Evolutionary conservation across 2,888 invertebrate genomes (phyloP), one percentile per base, ranked within the genome.

Genomic region (Drosophila leonis): DNA sequence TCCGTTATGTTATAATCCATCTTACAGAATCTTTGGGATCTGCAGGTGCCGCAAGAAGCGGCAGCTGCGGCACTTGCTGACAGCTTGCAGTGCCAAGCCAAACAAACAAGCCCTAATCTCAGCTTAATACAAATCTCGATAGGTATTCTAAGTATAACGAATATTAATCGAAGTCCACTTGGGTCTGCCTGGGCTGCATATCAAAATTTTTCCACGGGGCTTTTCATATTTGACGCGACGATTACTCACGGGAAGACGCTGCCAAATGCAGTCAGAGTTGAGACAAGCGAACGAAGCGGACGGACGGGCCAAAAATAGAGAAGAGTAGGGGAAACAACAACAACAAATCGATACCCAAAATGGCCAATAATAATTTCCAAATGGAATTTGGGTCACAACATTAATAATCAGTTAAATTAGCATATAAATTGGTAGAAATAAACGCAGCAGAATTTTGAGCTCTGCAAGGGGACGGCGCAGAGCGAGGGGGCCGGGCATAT

Each of bases 331-430:
- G 15, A 42, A 59, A 68, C 62, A 80, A 54, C 20, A 51, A 69
- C 29, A 51, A 57, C 42, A 71, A 89, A 78, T 78, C 82, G 72
- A 86, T 80, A 69, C 51, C 42, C 71, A 77, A 83, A 88, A 85
- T 80, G 83, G 85, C 88, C 79, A 87, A 90, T 90, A 89, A 87
- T 90, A 90, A 90, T 90, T 86, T 89, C 48, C 75, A 78, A 86
- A 71, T 72, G 92, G 92, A 85, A 92, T 91, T 91, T 91, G 82
- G 92, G 91, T 91, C 90, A 90, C 80, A 79, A 80, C 90, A 90
- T 91, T 91, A 90, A 90, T 91, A 91, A 91, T 91, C 92, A 84
- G 85, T 82, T 79, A 88, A 87, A 91, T 87, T 90, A 88, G 90
- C 90, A 90, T 90, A 90, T 79, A 86, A 80, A 88, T 81, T 78